Evolutionary conservation across 2,888 invertebrate genomes (phyloP).

Genomic region (Heliothis peltigera): DNA sequence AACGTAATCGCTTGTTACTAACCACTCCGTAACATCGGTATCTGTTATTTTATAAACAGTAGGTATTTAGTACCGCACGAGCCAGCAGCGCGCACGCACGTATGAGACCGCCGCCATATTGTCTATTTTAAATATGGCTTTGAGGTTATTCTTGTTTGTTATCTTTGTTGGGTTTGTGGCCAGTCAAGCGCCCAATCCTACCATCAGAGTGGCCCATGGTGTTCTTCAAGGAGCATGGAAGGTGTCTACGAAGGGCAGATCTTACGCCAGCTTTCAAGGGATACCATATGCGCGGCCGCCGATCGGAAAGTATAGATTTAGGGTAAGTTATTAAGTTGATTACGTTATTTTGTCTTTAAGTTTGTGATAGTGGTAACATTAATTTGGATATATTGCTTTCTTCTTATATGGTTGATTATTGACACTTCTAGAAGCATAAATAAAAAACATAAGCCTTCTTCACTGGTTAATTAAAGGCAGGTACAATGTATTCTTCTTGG

Average conservation of each 20-base stretch:
- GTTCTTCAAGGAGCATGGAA: conserved; percentile 81
- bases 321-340: conserved; percentile 71
- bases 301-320: conserved; percentile 90
- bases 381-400: not conserved
- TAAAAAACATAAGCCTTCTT: too few species aligned
- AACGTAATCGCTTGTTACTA: not conserved
- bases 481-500: too few species aligned
- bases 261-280: conserved; percentile 91
- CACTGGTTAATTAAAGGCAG: too few species aligned
- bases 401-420: too few species aligned
- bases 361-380: not conserved
- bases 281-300: conserved; percentile 92
- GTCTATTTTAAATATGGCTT: conserved; percentile 37
- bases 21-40: not conserved
- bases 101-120: not conserved
- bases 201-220: conserved; percentile 78
- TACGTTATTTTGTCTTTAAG: not conserved
- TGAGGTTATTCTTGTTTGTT: conserved; percentile 68
- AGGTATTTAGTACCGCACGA: conserved; percentile 28
- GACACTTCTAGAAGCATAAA: too few species aligned
- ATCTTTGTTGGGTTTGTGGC: conserved; percentile 59
- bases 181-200: conserved; percentile 73
- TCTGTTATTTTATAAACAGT: conserved; percentile 13
- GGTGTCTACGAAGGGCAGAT: conserved; percentile 78
- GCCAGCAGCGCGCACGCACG: conserved; percentile 38